These are phyloP conservation scores for Dromiciops gliroides DNA, from an alignment of 2,113 vertebrate genomes.

Conservation along the genomic window DNA sequence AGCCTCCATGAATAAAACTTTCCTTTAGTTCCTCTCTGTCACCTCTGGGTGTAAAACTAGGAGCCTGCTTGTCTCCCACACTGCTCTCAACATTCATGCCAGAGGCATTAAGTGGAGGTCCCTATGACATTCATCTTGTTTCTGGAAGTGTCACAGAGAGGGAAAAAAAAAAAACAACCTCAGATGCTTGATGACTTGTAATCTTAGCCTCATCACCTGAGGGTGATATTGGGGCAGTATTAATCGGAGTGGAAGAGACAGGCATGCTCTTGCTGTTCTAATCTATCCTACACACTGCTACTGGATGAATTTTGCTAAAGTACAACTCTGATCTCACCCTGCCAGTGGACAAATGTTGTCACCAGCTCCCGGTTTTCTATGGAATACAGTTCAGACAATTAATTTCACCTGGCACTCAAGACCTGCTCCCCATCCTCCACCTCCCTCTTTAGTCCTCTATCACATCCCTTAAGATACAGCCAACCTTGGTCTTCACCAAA, in stretches of 20 bases:
- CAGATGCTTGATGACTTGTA: not conserved
- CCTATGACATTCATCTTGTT: not conserved
- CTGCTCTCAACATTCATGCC: not conserved
- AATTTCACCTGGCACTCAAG: not conserved
- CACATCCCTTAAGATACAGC: not conserved
- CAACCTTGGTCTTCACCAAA: not conserved
- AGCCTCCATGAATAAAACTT: not conserved
- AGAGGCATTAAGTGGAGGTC: not conserved
- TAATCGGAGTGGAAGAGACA: not conserved
- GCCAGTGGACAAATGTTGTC: not conserved
- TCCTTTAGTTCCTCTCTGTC: not conserved
- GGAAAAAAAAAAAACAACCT: not conserved
- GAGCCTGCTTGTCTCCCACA: not conserved
- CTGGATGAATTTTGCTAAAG: not conserved
- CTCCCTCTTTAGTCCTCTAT: not conserved
- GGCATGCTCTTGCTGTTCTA: not conserved
- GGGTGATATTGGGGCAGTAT: not conserved
- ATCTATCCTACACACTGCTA: not conserved
- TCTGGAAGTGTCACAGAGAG: not conserved
- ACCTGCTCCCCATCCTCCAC: not conserved
- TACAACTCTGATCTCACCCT: not conserved
- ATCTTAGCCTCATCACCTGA: not conserved
- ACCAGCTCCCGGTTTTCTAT: not conserved
- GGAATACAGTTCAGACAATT: not conserved
- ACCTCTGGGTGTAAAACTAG: not conserved